Percentiles rank a stretch among this genome's conserved stretches.
Evolutionary conservation across 2,797 vertebrate species (phyloP).

Genomic region (Sus cebifrons): DNA sequence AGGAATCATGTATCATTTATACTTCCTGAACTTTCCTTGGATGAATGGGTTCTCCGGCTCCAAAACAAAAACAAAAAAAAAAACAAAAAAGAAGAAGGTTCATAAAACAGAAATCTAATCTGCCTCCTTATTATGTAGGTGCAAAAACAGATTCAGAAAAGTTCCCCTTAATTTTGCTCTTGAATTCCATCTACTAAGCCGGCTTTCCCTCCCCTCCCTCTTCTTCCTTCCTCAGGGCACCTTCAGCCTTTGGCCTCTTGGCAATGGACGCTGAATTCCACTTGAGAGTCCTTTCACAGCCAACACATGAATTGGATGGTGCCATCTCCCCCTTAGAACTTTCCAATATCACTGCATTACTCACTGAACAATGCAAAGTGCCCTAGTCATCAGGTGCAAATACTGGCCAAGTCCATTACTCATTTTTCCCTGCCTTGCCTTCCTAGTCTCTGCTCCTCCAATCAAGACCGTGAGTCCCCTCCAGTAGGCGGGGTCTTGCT

Average conservation of each 20-base stretch:
- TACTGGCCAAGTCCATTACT: not conserved
- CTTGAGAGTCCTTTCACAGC: not conserved
- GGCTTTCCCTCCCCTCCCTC: not conserved
- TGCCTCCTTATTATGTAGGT: not conserved
- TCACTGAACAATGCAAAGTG: not conserved
- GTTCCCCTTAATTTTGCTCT: not conserved
- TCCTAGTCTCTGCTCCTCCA: not conserved
- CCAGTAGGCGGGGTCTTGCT: not conserved
- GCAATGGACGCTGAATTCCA: not conserved
- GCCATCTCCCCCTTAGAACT: not conserved
- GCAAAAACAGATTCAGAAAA: conserved; percentile 17
- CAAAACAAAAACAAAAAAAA: too few relatives aligned
- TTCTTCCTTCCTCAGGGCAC: not conserved
- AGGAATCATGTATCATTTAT: not conserved
- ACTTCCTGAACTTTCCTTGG: conserved; percentile 32
- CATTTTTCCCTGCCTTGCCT: not conserved
- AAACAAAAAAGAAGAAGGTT: not conserved
- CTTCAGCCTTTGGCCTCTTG: not conserved
- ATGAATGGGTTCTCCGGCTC: not conserved
- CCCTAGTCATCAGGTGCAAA: not conserved
- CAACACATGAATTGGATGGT: not conserved
- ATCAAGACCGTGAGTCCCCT: not conserved
- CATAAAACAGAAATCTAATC: conserved; percentile 11
- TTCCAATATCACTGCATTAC: not conserved
- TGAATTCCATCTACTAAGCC: not conserved